These are phyloP conservation scores for Buceros bicornis DNA, from an alignment of 2,797 vertebrate species.

Conservation along the genomic window DNA sequence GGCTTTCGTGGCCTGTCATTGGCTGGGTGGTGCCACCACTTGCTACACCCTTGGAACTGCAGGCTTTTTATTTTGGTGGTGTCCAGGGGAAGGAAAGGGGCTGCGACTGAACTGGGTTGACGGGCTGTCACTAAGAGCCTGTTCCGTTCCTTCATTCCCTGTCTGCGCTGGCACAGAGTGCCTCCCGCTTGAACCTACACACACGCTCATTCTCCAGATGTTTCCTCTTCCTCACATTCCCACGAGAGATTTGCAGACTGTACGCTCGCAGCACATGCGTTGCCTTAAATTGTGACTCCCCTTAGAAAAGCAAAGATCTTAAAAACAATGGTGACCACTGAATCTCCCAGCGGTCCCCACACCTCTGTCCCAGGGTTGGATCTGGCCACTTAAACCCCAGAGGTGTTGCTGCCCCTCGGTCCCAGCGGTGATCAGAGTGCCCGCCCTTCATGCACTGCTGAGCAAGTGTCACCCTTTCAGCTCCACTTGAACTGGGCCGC, in stretches of 20 bases:
- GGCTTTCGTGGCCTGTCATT: rapidly evolving
- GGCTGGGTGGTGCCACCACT: not conserved
- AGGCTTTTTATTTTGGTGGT: not conserved
- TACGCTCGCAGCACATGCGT: rapidly evolving
- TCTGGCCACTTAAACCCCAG: no score
- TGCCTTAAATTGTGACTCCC: not conserved
- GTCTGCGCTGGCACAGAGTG: rapidly evolving
- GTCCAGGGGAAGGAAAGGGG: not conserved
- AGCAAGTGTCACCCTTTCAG: rapidly evolving
- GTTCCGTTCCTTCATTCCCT: not conserved
- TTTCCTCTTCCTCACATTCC: not conserved
- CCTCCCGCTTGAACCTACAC: rapidly evolving
- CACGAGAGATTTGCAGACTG: not conserved
- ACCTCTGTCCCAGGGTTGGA: rapidly evolving
- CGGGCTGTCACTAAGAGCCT: not conserved
- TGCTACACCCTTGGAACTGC: not conserved
- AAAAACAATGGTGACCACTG: not conserved
- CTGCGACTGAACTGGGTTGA: no score
- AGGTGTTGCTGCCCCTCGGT: not conserved
- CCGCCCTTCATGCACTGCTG: rapidly evolving
- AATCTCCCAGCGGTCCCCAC: rapidly evolving
- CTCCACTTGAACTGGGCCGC: not conserved
- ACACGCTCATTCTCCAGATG: rapidly evolving
- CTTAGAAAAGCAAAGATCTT: not conserved
- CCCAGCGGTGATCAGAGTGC: not conserved